A percentile compares a stretch with the other conserved stretches of the same genome.
Evolutionary conservation across 2,113 vertebrate genomes (phyloP).

Genomic region (Xenopus tropicalis): DNA sequence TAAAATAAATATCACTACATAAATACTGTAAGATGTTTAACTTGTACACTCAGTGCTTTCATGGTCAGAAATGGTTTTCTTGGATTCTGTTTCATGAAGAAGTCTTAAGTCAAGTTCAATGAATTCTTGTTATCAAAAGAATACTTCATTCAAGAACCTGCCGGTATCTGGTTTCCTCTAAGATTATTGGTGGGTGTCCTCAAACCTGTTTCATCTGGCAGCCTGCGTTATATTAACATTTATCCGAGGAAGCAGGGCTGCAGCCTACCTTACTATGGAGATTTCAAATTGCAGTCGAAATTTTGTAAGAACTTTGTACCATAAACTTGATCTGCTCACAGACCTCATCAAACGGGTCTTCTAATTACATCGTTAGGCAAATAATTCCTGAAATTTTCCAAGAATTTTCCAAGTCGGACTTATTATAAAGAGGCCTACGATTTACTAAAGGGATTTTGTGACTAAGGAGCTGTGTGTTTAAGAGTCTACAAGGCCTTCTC

Average conservation of each 20-base stretch:
- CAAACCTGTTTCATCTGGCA: conserved; percentile 18
- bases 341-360: neutral
- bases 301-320: conserved; percentile 17
- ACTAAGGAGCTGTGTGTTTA: too few species aligned
- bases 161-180: conserved; percentile 17
- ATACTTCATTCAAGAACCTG: conserved; percentile 32
- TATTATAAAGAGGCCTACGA: too few species aligned
- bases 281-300: neutral
- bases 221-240: conserved; percentile 1
- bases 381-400: too few species aligned
- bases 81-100: too few species aligned
- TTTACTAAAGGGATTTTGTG: too few species aligned
- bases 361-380: neutral
- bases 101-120: neutral
- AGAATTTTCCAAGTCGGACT: too few species aligned
- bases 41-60: too few species aligned
- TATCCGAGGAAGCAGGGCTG: conserved; percentile 9
- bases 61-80: too few species aligned
- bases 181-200: conserved; percentile 28
- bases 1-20: too few species aligned
- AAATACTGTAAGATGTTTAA: too few species aligned
- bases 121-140: conserved; percentile 27
- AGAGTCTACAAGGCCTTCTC: too few species aligned
- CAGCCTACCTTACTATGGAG: neutral
- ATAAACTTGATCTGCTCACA: neutral